Evolutionary conservation across 2,113 vertebrate genomes (phyloP).

Genomic region (Neofelis nebulosa): DNA sequence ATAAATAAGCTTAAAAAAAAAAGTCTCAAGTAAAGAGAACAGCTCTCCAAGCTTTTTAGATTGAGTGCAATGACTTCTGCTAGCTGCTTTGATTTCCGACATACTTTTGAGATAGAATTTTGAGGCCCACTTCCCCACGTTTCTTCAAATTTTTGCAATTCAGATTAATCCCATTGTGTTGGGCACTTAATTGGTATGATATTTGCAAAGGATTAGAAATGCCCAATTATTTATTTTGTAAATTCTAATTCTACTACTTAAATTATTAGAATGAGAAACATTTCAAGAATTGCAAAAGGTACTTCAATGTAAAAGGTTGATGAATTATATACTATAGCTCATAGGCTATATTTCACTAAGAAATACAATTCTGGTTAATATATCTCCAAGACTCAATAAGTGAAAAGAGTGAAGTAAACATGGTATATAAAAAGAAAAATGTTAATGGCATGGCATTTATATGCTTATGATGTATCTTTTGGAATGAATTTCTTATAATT

Average conservation of each 20-base stretch:
- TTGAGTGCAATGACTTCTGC: background rate
- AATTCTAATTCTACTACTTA: slow-evolving; percentile 19
- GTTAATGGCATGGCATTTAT: background rate
- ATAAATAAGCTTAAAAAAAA: too few species aligned
- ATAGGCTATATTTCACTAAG: background rate
- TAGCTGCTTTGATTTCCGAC: background rate
- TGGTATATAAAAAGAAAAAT: background rate
- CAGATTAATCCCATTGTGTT: background rate
- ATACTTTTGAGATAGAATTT: background rate
- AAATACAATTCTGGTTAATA: background rate
- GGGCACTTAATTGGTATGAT: background rate
- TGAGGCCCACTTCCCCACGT: background rate
- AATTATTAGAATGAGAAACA: slow-evolving; percentile 17
- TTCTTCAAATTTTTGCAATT: background rate
- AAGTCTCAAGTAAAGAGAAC: background rate
- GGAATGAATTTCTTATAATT: background rate
- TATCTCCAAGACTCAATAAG: background rate
- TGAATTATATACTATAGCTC: background rate
- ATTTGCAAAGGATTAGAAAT: background rate
- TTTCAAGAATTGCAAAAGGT: background rate
- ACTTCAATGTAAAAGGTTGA: background rate
- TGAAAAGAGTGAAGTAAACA: background rate
- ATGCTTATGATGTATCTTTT: background rate
- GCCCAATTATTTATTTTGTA: background rate
- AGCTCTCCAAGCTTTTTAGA: background rate